These are phyloP conservation scores for Epicampocera succincta DNA, from an alignment of 2,888 invertebrate genomes.

Conservation along the genomic window DNA sequence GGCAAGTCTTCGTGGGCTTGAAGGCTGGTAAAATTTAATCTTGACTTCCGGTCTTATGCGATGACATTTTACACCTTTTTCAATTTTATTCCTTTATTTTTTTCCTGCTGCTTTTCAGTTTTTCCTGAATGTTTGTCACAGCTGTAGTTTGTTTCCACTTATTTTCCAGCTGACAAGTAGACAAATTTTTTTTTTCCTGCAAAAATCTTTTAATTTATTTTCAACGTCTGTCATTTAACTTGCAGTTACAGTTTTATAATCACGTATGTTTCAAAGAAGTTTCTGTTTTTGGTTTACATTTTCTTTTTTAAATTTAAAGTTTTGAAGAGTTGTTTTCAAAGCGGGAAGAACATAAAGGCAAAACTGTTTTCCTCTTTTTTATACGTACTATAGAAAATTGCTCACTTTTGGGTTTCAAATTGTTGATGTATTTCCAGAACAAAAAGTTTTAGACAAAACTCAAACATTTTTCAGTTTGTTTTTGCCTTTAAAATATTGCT, in stretches of 20 bases:
- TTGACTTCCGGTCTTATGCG: conserved; percentile 52
- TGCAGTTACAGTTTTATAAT: neutral
- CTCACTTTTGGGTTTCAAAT: conserved; percentile 59
- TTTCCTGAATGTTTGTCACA: neutral
- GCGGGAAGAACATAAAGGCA: neutral
- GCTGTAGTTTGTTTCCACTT: neutral
- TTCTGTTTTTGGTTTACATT: neutral
- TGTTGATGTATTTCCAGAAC: conserved; percentile 42
- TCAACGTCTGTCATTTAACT: conserved; percentile 16
- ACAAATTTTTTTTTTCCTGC: conserved; percentile 24
- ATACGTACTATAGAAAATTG: conserved; percentile 56
- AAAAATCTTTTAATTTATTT: conserved; percentile 53
- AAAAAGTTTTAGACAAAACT: conserved; percentile 37
- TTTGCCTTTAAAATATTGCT: neutral
- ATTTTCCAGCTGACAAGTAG: conserved; percentile 25
- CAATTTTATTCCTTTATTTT: neutral
- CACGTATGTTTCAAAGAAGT: neutral
- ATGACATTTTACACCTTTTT: conserved; percentile 49
- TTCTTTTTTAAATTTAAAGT: conserved; percentile 49
- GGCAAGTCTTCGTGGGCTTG: neutral
- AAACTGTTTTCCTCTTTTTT: conserved; percentile 31
- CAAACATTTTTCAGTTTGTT: conserved; percentile 21
- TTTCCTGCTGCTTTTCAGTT: neutral
- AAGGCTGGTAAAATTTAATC: conserved; percentile 58
- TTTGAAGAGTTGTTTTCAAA: conserved; percentile 33